Conservation (phyloP, 2,113 vertebrate species). For the Heterotilapia buettikoferi region DNA sequence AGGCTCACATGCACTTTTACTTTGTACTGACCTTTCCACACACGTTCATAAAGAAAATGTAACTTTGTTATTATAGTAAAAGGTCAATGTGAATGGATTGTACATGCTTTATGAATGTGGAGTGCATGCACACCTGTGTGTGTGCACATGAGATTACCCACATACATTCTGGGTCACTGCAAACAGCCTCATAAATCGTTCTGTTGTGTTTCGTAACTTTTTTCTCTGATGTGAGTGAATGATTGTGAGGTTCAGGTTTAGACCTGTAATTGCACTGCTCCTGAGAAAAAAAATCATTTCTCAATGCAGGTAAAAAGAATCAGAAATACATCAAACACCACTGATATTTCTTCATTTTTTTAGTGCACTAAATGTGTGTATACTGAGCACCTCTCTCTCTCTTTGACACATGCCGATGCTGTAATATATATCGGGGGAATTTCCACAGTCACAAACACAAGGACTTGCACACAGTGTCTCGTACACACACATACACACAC, state of each 20-base stretch:
- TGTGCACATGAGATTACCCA: neutral
- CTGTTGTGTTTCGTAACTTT: neutral
- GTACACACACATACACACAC: neutral
- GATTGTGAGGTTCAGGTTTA: neutral
- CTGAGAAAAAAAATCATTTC: neutral
- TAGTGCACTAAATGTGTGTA: neutral
- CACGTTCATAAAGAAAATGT: constrained; percentile 4
- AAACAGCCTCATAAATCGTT: neutral
- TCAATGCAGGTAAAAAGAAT: constrained; percentile 11
- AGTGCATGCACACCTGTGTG: neutral
- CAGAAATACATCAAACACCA: constrained; percentile 18
- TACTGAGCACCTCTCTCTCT: neutral
- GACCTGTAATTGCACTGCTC: neutral
- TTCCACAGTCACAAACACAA: constrained; percentile 9
- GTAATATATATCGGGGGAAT: constrained; percentile 15
- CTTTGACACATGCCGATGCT: constrained; percentile 16
- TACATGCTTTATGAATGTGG: neutral
- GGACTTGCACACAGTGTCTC: neutral
- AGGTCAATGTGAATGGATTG: constrained; percentile 31
- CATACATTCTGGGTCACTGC: neutral
- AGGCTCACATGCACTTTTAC: constrained; percentile 5
- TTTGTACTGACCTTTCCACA: constrained; percentile 31
- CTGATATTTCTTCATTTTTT: neutral
- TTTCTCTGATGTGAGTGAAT: neutral
- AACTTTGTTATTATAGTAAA: constrained; percentile 21